Base-by-base conservation (phyloP, 2,113 vertebrate genomes). In the Phycodurus eques region DNA sequence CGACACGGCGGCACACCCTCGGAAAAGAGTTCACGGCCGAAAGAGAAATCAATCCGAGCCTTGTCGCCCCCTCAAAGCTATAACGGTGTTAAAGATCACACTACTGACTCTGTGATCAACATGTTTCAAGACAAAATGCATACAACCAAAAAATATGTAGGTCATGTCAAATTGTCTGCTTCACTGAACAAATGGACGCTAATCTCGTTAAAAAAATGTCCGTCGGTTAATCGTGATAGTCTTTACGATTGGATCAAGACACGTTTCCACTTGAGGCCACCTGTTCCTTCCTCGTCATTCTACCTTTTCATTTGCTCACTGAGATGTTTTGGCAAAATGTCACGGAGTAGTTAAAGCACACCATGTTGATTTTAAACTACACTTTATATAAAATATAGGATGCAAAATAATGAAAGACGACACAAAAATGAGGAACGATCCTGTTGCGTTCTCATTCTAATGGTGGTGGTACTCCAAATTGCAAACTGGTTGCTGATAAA, bases 21-120 rank as follows among this genome's bases (percentile, higher is more conserved):
- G 70, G 47, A 59, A 62, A 65, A 46, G 53, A 59, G 61, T 56
- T 66, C 56, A 56, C 7, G 61, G 27, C 42, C 14, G 51, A 60
- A 72, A 67, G 57, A 75, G 42, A 79, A 74, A 72, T 81, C 75
- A 22, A 76, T 76, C 20, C 14, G 11, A 74, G 70, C 62, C 72
- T 67, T 67, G 75, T 72, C 46, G 14, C 17, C 39, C 49, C 33
- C 78, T 68, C 65, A 33, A 33, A 27, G 31, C 57, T 33, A 7
- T 27, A 33, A 15, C 14, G 1, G 59, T 19, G 59, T 35, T 35
- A 61, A 46, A 22, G 31, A 83, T 60, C 49, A 49, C 64, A 67
- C 63, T 20, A 47, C 19, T 76, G 6, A 65, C 42, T 49, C 7
- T 6, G 64, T 51, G 53, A 51, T 22, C 11, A 63, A 39, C 35